phyloP scores from a whole-genome alignment of 2,113 vertebrate species.

The Carlito syrichta region DNA sequence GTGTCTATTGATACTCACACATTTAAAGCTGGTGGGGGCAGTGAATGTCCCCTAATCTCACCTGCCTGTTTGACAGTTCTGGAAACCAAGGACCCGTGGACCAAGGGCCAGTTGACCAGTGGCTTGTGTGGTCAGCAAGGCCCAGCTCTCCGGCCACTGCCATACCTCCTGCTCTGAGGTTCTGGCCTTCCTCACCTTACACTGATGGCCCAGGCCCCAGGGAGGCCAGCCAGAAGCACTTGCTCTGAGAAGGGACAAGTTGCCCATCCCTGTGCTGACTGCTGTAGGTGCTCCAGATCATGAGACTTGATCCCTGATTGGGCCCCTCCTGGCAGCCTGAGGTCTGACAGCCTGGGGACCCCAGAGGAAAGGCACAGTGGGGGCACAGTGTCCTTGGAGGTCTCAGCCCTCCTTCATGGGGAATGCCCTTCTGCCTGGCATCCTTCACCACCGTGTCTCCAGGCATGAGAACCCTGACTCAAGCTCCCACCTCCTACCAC shows the following conservation, averaged over 20 bases:
- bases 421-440: too few species aligned
- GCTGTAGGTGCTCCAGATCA: not conserved
- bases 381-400: too few species aligned
- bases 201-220: not conserved
- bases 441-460: fast-evolving
- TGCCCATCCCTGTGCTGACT: too few species aligned
- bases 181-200: not conserved
- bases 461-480: fast-evolving
- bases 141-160: not conserved
- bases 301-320: too few species aligned
- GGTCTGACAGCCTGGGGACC: not conserved
- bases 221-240: too few species aligned
- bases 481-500: too few species aligned
- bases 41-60: not conserved
- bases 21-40: not conserved
- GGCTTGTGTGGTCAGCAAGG: not conserved
- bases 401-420: too few species aligned
- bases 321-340: too few species aligned
- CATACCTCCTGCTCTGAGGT: fast-evolving
- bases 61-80: not conserved
- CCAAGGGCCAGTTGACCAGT: fast-evolving
- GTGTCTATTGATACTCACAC: fast-evolving
- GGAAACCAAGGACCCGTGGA: not conserved
- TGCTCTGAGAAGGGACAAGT: fast-evolving
- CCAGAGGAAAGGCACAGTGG: not conserved